phyloP scores from a whole-genome alignment of 2,888 invertebrate genomes.

The Creontiades dilutus region DNA sequence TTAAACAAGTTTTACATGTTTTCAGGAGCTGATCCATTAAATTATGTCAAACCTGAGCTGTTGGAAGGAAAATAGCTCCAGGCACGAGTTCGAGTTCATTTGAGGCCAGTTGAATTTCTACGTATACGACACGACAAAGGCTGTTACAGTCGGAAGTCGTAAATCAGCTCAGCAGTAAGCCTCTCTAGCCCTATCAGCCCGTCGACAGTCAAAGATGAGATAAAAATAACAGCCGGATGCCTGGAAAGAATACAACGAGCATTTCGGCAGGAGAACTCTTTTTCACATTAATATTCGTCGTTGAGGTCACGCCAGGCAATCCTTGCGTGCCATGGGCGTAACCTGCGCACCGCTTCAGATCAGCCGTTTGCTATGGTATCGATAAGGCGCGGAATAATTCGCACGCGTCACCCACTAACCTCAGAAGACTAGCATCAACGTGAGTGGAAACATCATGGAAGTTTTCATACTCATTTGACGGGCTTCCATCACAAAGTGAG shows the following conservation, averaged over 20 bases:
- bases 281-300: constrained; percentile 1
- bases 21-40: too few species aligned
- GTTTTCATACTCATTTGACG: too few species aligned
- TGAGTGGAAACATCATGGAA: background rate
- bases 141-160: constrained; percentile 3
- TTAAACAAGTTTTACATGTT: too few species aligned
- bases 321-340: constrained; percentile 5
- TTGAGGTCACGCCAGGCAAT: constrained; percentile 23
- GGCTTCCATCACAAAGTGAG: too few species aligned
- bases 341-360: background rate
- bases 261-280: background rate
- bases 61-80: too few species aligned
- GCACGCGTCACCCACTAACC: constrained; percentile 19
- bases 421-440: background rate
- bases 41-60: too few species aligned
- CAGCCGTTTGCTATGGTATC: constrained; percentile 25
- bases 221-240: constrained; percentile 12
- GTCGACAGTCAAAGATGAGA: background rate
- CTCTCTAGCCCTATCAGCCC: constrained; percentile 6
- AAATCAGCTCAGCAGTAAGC: background rate
- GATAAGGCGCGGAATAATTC: constrained; percentile 25
- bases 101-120: background rate
- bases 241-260: background rate
- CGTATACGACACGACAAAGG: background rate
- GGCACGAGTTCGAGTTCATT: background rate